Evolutionary conservation across 2,113 vertebrate species (phyloP).

Genomic region (Telmatochromis bifrenatus): DNA sequence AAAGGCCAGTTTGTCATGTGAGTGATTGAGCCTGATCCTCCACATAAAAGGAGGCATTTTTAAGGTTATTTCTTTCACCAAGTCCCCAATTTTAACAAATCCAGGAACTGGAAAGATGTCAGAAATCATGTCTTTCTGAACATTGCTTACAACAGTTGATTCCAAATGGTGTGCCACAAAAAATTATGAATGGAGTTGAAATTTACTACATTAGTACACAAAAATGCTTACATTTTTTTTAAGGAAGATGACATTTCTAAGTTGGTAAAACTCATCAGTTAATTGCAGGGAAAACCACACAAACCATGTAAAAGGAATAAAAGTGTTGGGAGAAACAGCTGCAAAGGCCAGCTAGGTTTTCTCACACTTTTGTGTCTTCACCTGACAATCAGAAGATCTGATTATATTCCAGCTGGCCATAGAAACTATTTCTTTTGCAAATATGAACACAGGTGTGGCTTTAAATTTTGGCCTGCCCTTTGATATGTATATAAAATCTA

Average conservation of each 20-base stretch:
- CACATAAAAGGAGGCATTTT: background rate
- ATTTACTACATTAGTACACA: background rate
- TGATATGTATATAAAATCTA: background rate
- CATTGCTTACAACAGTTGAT: background rate
- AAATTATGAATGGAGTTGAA: background rate
- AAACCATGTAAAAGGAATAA: background rate
- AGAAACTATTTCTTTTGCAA: background rate
- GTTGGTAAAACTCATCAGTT: background rate
- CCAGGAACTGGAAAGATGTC: background rate
- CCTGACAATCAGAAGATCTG: background rate
- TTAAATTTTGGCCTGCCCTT: background rate
- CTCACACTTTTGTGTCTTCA: background rate
- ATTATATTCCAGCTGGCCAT: background rate
- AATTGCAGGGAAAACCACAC: background rate
- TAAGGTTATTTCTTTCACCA: background rate
- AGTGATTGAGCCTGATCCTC: background rate
- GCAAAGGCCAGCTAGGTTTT: background rate
- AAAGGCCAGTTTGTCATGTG: conserved; percentile 31
- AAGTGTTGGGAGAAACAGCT: background rate
- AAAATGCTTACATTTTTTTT: background rate
- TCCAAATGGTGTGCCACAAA: background rate
- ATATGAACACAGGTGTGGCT: background rate
- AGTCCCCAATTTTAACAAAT: background rate
- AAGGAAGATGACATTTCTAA: background rate
- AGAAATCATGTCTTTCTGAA: background rate